Evolutionary conservation across 1,140 invertebrate species (phyloP), one percentile per base, ranked within the genome.

Genomic region (Dendrolimus kikuchii): DNA sequence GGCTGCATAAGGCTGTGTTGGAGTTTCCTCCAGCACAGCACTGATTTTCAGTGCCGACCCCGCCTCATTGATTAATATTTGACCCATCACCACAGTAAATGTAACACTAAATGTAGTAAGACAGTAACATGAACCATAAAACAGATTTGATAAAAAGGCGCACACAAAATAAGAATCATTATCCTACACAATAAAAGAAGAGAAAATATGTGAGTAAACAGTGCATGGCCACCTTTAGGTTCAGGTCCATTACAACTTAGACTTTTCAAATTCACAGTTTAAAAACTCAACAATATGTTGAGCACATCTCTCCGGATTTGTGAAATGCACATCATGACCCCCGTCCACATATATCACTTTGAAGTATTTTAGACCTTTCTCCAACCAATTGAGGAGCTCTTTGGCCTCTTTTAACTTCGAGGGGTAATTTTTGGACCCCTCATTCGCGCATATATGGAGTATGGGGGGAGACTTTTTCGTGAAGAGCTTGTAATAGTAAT

Each of bases 401-500:
- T 59, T 49, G 0, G 62, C 46, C 2, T 47, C 59, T 5, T 47
- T 40, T 5, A 40, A 59, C 0, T 58, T 58, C 10, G 66, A 46
- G 0, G 4, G 5, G 9, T 62, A 54, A 5, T 50, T 49, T 6
- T 38, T 39, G 4, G 40, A 23, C 6, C 45, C 47, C 5, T 52
- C 48, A 0, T 45, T 62, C 4, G 76, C 71, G 4, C 56, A 46
- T 4, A 79, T 52, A 3, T 64, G 49, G 0, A 79, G 10, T 1
- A 65, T 70, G 0, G 73, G 69, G 0, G 71, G 64, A 2, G 46
- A 8, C 2, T 59, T 62, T 7, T 56, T 52, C 2, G 50, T 63
- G 46, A 74, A 72, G 5, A 76, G 9, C 8, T 60, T 54, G 37
- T 60, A 59, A 39, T 77, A 72, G 44, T 64, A 72, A 0, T 66